Conservation (phyloP, 2,797 vertebrate genomes). For the Pitangus sulphuratus region DNA sequence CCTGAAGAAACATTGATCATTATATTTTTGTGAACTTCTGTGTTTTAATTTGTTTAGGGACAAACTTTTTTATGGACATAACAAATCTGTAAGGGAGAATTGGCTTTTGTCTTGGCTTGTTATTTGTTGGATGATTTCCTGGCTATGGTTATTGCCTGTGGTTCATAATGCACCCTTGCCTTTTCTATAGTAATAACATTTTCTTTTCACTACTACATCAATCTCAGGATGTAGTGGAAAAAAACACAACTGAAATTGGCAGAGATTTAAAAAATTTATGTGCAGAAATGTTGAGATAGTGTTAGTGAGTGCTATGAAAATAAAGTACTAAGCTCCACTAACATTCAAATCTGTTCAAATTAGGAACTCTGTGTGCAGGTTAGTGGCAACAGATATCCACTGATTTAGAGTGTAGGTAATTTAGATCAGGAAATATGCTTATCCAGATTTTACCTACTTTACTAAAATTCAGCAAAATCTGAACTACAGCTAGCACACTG, state of each 20-base stretch:
- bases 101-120: background rate
- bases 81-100: background rate
- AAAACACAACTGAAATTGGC: background rate
- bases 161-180: background rate
- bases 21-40: background rate
- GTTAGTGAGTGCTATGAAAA: background rate
- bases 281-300: background rate
- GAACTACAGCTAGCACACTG: background rate
- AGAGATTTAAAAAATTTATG: background rate
- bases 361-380: background rate
- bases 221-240: background rate
- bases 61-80: background rate
- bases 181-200: background rate
- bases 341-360: background rate
- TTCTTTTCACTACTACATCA: background rate
- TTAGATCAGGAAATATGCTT: background rate
- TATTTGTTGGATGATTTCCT: background rate
- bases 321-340: background rate
- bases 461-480: background rate
- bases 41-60: background rate
- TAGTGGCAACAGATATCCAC: background rate
- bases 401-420: background rate
- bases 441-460: background rate
- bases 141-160: background rate
- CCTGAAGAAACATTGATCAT: background rate